A percentile compares a stretch with the other conserved stretches of the same genome.
These are phyloP conservation scores for Phainopepla nitens DNA, from an alignment of 2,113 vertebrate species.

Conservation along the genomic window DNA sequence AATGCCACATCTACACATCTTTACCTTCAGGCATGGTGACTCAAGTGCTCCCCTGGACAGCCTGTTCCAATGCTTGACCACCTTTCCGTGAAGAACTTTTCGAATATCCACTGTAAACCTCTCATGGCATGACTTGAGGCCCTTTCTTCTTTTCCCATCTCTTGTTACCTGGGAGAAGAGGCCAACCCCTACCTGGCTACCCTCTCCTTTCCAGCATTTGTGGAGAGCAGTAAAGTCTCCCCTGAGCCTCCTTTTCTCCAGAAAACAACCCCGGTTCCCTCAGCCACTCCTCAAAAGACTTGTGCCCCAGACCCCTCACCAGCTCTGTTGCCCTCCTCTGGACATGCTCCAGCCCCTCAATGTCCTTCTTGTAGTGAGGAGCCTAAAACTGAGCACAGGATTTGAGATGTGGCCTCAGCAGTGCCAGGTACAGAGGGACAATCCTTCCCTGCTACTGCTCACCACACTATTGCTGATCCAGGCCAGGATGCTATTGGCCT, in stretches of 20 bases:
- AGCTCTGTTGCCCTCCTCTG: neutral
- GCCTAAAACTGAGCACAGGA: neutral
- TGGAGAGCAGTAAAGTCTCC: neutral
- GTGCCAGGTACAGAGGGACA: accelerated
- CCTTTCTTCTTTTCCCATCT: neutral
- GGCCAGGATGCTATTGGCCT: neutral
- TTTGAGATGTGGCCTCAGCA: neutral
- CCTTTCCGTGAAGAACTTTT: neutral
- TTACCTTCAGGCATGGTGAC: neutral
- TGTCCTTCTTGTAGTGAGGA: neutral
- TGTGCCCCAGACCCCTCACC: neutral
- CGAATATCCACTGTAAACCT: neutral
- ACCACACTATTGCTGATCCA: neutral
- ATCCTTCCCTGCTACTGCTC: neutral
- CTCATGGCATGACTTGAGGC: neutral
- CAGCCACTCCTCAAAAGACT: too few relatives aligned
- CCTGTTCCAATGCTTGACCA: neutral
- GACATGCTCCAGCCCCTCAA: accelerated
- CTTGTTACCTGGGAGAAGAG: neutral
- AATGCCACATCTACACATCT: neutral
- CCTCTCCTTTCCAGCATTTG: neutral
- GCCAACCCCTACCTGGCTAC: neutral
- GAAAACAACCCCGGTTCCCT: neutral
- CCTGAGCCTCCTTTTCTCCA: neutral
- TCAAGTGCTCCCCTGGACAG: neutral